Base-by-base conservation (phyloP, 2,888 invertebrate genomes). In the Netelia inedita region DNA sequence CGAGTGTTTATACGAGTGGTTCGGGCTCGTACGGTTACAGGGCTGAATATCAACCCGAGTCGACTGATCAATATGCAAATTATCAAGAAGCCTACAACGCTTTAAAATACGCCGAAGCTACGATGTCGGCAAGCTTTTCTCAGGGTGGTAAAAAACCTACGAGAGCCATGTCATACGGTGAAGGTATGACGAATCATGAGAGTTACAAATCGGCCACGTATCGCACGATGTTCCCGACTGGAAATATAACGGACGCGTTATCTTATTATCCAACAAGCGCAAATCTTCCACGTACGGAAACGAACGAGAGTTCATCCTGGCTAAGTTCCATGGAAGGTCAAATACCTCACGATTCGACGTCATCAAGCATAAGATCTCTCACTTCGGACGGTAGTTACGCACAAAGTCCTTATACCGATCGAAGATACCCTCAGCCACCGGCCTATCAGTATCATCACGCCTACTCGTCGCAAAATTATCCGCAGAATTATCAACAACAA, bases 251-350 rank as follows among this genome's bases (percentile, higher is more conserved):
- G 0, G 97, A 98, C 92, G 97, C 97, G 14, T 94, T 98, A 8
- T 96, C 97, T 0, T 98, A 97, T 89, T 98, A 98, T 93, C 97
- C 97, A 1, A 96, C 96, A 1, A 96, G 96, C 50, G 95, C 95
- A 87, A 94, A 95, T 91, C 92, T 95, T 71, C 95, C 95, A 21
- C 93, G 94, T 65, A 94, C 95, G 66, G 95, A 96, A 83, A 94
- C 94, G 57, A 94, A 93, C 91, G 96, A 96, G 89, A 93, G 94
- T 41, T 85, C 85, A 16, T 95, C 95, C 16, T 96, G 96, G 96
- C 94, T 95, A 89, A 95, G 94, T 83, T 94, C 95, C 9, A 95
- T 94, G 93, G 95, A 94, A 91, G 95, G 94, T 83, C 96, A 93
- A 76, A 91, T 94, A 85, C 94, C 94, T 65, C 95, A 94, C 75